phyloP scores from a whole-genome alignment of 2,888 invertebrate species.

The Tyria jacobaeae region DNA sequence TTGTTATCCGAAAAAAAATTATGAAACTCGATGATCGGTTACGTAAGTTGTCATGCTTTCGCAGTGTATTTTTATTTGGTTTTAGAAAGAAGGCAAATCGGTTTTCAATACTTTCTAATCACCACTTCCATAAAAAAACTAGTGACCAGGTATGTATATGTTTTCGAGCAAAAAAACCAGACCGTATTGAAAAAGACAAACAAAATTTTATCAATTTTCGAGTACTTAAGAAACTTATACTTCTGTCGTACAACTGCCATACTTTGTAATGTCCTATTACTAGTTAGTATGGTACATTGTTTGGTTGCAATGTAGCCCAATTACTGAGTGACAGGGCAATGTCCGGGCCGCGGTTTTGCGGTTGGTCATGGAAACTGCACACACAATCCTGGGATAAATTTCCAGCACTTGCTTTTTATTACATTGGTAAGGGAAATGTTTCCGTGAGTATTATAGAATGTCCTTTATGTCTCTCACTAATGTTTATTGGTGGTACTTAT shows the following conservation, averaged over 20 bases:
- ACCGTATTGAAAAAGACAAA: neutral
- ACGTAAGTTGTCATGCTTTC: slow-evolving; percentile 31
- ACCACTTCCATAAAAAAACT: slow-evolving; percentile 7
- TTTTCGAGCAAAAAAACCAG: too few relatives aligned
- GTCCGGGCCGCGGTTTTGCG: slow-evolving; percentile 48
- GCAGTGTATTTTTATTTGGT: slow-evolving; percentile 30
- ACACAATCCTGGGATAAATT: slow-evolving; percentile 7
- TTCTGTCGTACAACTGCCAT: neutral
- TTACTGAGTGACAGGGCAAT: slow-evolving; percentile 47
- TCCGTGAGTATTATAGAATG: neutral
- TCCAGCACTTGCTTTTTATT: slow-evolving; percentile 12
- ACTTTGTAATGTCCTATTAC: slow-evolving; percentile 6
- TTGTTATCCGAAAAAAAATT: neutral
- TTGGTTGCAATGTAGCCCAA: slow-evolving; percentile 38
- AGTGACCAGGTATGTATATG: neutral
- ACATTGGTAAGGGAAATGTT: slow-evolving; percentile 5
- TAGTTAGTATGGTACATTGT: slow-evolving; percentile 14
- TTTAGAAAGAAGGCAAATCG: slow-evolving; percentile 28
- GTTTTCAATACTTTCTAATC: slow-evolving; percentile 46
- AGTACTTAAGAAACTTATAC: neutral
- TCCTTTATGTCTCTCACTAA: neutral
- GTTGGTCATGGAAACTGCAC: slow-evolving; percentile 32
- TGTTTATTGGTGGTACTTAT: neutral
- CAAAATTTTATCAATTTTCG: neutral
- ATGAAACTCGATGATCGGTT: slow-evolving; percentile 25